Evolutionary conservation across 2,797 vertebrate species (phyloP).

Genomic region (Protosalanx chinensis): DNA sequence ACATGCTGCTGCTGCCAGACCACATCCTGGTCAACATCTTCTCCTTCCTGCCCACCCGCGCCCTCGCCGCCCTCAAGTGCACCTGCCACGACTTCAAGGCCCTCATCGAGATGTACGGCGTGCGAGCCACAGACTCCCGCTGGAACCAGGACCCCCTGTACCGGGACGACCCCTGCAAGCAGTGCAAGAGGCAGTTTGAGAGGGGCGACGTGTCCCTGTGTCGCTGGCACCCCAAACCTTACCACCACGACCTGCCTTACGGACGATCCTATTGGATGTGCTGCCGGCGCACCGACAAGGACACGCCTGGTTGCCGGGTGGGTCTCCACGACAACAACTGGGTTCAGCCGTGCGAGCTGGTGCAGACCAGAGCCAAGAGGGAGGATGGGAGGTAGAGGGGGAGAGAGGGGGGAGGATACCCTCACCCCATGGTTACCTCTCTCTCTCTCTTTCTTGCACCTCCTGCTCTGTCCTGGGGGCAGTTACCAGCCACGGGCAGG

Average conservation of each 20-base stretch:
- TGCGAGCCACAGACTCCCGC: slow-evolving; percentile 86
- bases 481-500: too few species aligned
- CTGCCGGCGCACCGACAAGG: slow-evolving; percentile 86
- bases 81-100: slow-evolving; percentile 91
- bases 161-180: slow-evolving; percentile 95
- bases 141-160: slow-evolving; percentile 94
- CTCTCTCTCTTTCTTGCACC: slow-evolving; percentile 14
- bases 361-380: slow-evolving; percentile 71
- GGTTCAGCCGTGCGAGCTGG: slow-evolving; percentile 80
- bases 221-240: slow-evolving; percentile 98
- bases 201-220: slow-evolving; percentile 93
- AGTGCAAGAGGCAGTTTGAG: slow-evolving; percentile 89
- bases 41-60: slow-evolving; percentile 85
- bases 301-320: slow-evolving; percentile 88
- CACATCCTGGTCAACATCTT: slow-evolving; percentile 95
- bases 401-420: slow-evolving; percentile 51
- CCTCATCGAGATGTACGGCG: slow-evolving; percentile 88
- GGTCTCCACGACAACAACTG: slow-evolving; percentile 97
- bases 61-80: slow-evolving; percentile 92
- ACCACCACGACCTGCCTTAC: slow-evolving; percentile 98
- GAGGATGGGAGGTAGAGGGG: slow-evolving; percentile 74
- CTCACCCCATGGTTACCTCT: slow-evolving; percentile 34
- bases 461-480: slow-evolving; percentile 42
- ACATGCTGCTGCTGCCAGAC: slow-evolving; percentile 91
- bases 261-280: slow-evolving; percentile 99